Percentiles rank a stretch among this genome's conserved stretches.
These are phyloP conservation scores for Aplodontia rufa DNA, from an alignment of 2,113 vertebrate species.

Conservation along the genomic window DNA sequence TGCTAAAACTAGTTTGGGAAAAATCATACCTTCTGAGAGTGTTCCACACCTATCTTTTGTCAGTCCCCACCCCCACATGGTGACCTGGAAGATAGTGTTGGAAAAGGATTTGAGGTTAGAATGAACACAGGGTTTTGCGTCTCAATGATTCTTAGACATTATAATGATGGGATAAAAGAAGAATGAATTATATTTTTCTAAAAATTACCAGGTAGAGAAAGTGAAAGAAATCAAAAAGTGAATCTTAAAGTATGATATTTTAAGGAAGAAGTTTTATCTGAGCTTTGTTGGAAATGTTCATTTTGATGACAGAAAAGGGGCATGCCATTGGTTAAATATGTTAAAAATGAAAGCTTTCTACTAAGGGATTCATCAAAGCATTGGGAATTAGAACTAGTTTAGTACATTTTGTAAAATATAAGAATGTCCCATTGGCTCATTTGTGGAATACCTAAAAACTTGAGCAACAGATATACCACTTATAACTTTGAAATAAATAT, in stretches of 20 bases:
- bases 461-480: too few relatives aligned
- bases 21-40: too few relatives aligned
- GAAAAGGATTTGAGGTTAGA: background rate
- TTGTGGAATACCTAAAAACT: too few relatives aligned
- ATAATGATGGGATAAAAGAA: background rate
- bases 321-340: background rate
- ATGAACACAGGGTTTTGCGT: background rate
- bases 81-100: background rate
- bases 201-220: background rate
- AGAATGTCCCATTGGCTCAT: background rate
- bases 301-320: background rate
- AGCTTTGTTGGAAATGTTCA: background rate
- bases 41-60: too few relatives aligned
- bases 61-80: too few relatives aligned
- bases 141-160: background rate
- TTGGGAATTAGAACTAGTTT: background rate
- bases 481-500: too few relatives aligned
- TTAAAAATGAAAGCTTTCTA: background rate
- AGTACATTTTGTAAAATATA: background rate
- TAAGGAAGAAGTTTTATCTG: background rate
- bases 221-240: background rate
- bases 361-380: background rate
- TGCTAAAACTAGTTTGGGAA: background rate
- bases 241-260: background rate
- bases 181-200: background rate